Conservation (phyloP, 2,888 invertebrate genomes). For the Nymphalis c-album region DNA sequence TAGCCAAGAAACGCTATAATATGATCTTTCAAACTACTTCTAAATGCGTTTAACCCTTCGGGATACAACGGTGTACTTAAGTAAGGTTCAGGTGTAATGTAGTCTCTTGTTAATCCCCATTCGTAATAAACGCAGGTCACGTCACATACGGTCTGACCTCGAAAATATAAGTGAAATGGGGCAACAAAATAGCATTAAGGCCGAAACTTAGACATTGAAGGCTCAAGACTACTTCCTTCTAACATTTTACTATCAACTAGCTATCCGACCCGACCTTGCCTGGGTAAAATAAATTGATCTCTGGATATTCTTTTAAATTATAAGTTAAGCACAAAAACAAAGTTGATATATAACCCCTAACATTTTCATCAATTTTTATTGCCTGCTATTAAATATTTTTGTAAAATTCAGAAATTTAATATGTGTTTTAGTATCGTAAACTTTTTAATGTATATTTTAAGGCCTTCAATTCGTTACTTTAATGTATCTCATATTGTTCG, state of each 20-base stretch:
- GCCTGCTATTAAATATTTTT: too few species aligned
- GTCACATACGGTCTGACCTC: slow-evolving; percentile 21
- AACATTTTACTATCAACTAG: background rate
- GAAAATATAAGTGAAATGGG: slow-evolving; percentile 23
- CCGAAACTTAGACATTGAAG: slow-evolving; percentile 15
- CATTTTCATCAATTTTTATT: too few species aligned
- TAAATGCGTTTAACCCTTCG: slow-evolving; percentile 3
- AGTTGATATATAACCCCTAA: too few species aligned
- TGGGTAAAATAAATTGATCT: too few species aligned
- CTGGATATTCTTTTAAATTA: too few species aligned
- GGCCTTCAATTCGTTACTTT: too few species aligned
- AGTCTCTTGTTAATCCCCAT: slow-evolving; percentile 21
- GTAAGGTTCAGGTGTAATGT: slow-evolving; percentile 19
- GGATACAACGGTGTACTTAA: slow-evolving; percentile 9
- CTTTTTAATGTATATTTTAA: too few species aligned
- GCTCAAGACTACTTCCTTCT: slow-evolving; percentile 8
- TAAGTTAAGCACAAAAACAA: too few species aligned
- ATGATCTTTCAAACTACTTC: background rate
- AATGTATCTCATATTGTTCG: too few species aligned
- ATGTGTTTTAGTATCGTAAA: too few species aligned
- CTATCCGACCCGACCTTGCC: background rate
- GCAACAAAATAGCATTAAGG: slow-evolving; percentile 7
- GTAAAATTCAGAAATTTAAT: too few species aligned
- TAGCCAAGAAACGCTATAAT: background rate
- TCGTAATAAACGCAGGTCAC: slow-evolving; percentile 33